Evolutionary conservation across 2,797 vertebrate genomes (phyloP), one percentile per base, ranked within the genome.

Genomic region (Syncerus caffer): DNA sequence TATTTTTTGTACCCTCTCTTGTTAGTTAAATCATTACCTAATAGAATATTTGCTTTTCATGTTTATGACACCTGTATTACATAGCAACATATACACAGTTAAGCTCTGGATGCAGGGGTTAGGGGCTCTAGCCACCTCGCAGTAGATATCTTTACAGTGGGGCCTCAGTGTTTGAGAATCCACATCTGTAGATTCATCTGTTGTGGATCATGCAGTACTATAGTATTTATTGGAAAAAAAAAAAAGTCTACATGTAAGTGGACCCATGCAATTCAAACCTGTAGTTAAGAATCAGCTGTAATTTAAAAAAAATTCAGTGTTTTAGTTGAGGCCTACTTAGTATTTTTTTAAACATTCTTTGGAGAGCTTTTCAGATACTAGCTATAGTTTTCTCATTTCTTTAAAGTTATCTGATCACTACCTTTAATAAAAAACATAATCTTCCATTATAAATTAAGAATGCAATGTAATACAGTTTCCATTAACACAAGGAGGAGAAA

Each of bases 31-130:
- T 62, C 5, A 51, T 74, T 27, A 64, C 80, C 2, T 38, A 89
- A 67, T 23, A 74, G 19, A 71, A n/a, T 51, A 47, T 93, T 87
- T 84, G 19, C 11, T 94, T 76, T 93, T 62, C 45, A 64, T 53
- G 4, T 64, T 84, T 23, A 29, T 83, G 8, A n/a, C 4, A 76
- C 7, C 23, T 23, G 2, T 55, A 45, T 64, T 62, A 45, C 5
- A 53, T 34, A 89, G 1, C 11, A n/a, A 85, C 8, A 21, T 57
- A 62, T n/a, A 25, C 2, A 38, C 21, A 38, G 79, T 53, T 82
- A 53, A 82, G 12, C 79, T n/a, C n/a, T 82, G 51, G 23, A 55
- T 55, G n/a, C 19, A 38, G 51, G n/a, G 13, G n/a, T 82, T 55
- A n/a, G n/a, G 21, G 12, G 50, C 4, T 4, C n/a, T 25, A n/a